phyloP scores from a whole-genome alignment of 2,888 invertebrate species.

The Euzetes globulus region DNA sequence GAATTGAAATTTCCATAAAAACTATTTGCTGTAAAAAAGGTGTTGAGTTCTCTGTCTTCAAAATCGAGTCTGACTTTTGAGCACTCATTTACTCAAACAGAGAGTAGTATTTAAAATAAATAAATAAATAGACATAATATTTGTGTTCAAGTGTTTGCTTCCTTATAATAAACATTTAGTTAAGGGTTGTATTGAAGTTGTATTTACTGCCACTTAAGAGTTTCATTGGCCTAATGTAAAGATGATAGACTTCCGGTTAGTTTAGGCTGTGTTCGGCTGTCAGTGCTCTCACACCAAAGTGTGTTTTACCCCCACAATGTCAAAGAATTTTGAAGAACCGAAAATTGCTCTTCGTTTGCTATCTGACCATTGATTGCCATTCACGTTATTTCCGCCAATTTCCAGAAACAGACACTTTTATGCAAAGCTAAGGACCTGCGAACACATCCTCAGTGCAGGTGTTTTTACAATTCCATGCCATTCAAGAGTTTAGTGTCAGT shows the following conservation, averaged over 20 bases:
- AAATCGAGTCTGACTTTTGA: background rate
- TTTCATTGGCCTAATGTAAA: background rate
- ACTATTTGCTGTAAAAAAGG: background rate
- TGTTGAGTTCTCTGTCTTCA: background rate
- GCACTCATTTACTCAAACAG: conserved; percentile 7
- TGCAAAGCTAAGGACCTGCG: background rate
- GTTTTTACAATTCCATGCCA: background rate
- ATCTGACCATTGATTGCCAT: background rate
- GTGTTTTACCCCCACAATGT: background rate
- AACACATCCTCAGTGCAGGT: background rate
- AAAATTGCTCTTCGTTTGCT: background rate
- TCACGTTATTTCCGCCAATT: background rate
- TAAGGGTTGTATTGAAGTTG: background rate
- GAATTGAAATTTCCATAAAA: background rate
- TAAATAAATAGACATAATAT: conserved; percentile 17
- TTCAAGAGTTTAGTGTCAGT: background rate
- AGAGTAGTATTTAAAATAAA: background rate
- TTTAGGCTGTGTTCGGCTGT: background rate
- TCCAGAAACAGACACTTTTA: background rate
- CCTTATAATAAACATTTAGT: conserved; percentile 10
- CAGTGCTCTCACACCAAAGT: background rate
- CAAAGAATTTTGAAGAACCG: background rate
- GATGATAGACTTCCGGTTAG: conserved; percentile 9
- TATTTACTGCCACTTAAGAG: background rate
- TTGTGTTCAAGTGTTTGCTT: conserved; percentile 11